phyloP scores from a whole-genome alignment of 2,113 vertebrate species.

The Oplegnathus fasciatus region DNA sequence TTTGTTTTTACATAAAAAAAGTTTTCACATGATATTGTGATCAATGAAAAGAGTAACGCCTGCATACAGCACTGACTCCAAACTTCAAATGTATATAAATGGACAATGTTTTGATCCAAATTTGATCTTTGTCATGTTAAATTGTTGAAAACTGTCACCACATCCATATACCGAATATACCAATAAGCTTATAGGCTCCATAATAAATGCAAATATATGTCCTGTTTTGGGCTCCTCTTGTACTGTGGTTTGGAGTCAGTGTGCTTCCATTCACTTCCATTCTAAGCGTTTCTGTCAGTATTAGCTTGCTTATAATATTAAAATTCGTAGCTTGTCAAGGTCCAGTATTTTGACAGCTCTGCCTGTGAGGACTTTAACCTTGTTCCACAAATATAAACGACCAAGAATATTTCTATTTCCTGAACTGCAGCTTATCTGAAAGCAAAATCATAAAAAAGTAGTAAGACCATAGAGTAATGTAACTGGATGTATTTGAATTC shows the following conservation, averaged over 20 bases:
- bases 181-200: too few relatives aligned
- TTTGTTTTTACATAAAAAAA: too few relatives aligned
- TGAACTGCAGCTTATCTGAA: not conserved
- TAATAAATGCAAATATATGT: too few relatives aligned
- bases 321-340: not conserved
- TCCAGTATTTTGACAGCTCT: not conserved
- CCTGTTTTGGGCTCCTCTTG: too few relatives aligned
- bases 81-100: not conserved
- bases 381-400: slow-evolving; percentile 1
- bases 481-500: not conserved
- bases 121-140: not conserved
- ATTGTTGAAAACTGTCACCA: not conserved
- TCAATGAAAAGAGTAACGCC: not conserved
- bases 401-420: not conserved
- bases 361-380: not conserved
- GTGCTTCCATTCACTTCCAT: not conserved
- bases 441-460: not conserved
- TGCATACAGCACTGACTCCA: not conserved
- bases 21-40: not conserved
- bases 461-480: too few relatives aligned
- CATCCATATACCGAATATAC: too few relatives aligned
- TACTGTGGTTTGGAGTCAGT: not conserved
- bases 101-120: not conserved
- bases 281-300: not conserved
- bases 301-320: not conserved